These are phyloP conservation scores for Diorhabda sublineata DNA, from an alignment of 1,140 invertebrate genomes.

Conservation along the genomic window DNA sequence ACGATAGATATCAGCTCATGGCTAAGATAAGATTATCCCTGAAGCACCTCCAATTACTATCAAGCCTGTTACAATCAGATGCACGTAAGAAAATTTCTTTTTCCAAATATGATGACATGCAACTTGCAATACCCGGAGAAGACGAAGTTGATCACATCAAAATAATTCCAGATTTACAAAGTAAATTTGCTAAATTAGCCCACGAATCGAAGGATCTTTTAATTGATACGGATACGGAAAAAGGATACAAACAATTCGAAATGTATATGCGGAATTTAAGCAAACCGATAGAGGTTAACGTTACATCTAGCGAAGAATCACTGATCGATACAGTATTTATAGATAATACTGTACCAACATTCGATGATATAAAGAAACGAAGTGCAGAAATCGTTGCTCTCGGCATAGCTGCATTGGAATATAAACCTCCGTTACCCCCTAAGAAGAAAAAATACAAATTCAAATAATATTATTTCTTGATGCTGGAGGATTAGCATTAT, in stretches of 20 bases:
- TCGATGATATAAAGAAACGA: slow-evolving; percentile 40
- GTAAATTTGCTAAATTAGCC: slow-evolving; percentile 25
- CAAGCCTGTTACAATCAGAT: slow-evolving; percentile 18
- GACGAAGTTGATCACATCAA: slow-evolving; percentile 32
- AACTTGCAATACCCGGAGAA: slow-evolving; percentile 17
- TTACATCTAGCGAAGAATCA: slow-evolving; percentile 33
- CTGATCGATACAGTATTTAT: slow-evolving; percentile 36
- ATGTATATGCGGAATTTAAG: slow-evolving; percentile 25
- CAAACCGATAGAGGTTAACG: slow-evolving; percentile 14
- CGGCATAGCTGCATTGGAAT: slow-evolving; percentile 22
- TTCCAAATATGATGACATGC: no score
- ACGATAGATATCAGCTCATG: slow-evolving; percentile 31
- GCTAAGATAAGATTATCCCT: slow-evolving; percentile 36
- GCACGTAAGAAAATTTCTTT: no score
- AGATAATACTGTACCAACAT: slow-evolving; percentile 36
- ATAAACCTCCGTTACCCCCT: not conserved
- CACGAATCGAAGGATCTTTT: slow-evolving; percentile 19
- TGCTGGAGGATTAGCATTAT: no score
- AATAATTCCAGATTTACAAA: slow-evolving; percentile 26
- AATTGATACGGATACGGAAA: slow-evolving; percentile 18
- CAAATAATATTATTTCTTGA: not conserved
- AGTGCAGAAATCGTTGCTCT: slow-evolving; percentile 40
- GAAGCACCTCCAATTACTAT: slow-evolving; percentile 35
- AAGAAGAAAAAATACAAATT: slow-evolving; percentile 11
- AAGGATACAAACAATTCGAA: slow-evolving; percentile 35